Base-by-base conservation (phyloP, 1,140 invertebrate genomes). In the Homarus americanus region DNA sequence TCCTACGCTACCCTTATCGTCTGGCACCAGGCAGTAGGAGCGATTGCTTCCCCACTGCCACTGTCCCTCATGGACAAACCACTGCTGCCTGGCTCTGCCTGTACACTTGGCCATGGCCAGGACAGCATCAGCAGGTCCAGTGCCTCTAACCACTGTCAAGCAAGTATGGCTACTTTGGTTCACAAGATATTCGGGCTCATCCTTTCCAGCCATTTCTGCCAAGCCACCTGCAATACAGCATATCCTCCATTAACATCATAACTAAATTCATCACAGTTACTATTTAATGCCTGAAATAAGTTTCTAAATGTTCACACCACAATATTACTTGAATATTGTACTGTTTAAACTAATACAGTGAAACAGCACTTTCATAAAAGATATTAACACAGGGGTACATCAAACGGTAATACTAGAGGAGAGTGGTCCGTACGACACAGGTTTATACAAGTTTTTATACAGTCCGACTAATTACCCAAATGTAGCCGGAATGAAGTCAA, bases 91-190 rank as follows among this genome's bases (percentile, higher is more conserved):
- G 1, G 10, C 20, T 49, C 41, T 58, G 36, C 84, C 84, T 0
- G 73, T 78, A 34, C 53, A 78, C 20, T 76, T 41, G 20, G 72
- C 72, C n/a, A 87, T 12, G 49, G 69, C 84, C 12, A 87, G 24
- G 44, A 76, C 73, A 20, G 84, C 72, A 15, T 78, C 73, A 40
- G 44, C 28, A 58, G 84, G 84, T 2, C 9, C 24, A 4, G 41
- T 78, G 34, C 73, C 72, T 24, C 36, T 76, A 4, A 87, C 38
- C 40, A 87, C 84, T 10, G 84, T 87, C 44, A 87, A 49, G 84
- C 84, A 87, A 17, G 84, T 76, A 44, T 76, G 41, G 36, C 72
- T 87, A 34, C 73, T 87, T 53, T 87, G 84, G 49, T 32, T 87
- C 40, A 78, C 53, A 3, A 87, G 36, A 32, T 78, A 87, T 7